These are phyloP conservation scores for Cryptocheilus praepositus DNA, from an alignment of 2,888 invertebrate species.

Conservation along the genomic window DNA sequence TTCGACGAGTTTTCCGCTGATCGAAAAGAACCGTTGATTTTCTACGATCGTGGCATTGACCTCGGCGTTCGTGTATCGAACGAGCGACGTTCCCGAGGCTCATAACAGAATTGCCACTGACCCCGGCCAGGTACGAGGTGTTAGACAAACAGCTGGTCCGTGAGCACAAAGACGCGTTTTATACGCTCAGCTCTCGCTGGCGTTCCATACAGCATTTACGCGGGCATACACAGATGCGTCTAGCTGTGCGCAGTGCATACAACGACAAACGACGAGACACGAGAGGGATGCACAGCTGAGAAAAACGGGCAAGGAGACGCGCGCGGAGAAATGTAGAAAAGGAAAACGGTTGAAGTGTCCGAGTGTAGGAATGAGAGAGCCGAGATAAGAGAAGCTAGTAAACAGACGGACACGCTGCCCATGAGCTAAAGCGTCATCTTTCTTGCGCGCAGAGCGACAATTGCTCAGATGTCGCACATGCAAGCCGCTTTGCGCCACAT, in stretches of 20 bases:
- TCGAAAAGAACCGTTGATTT: slow-evolving; percentile 36
- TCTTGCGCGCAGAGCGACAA: slow-evolving; percentile 38
- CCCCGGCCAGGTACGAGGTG: slow-evolving; percentile 60
- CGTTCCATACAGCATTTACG: slow-evolving; percentile 41
- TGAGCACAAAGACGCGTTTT: slow-evolving; percentile 59
- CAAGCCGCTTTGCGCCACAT: slow-evolving; percentile 56
- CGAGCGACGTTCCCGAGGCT: slow-evolving; percentile 40
- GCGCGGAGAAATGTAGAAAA: slow-evolving; percentile 16
- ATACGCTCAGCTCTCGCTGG: slow-evolving; percentile 33
- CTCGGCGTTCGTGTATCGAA: slow-evolving; percentile 46
- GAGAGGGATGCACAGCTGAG: slow-evolving; percentile 21
- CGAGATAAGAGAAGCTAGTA: slow-evolving; percentile 4
- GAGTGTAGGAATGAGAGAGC: slow-evolving; percentile 6
- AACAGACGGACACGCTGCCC: slow-evolving; percentile 16
- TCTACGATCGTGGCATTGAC: slow-evolving; percentile 47
- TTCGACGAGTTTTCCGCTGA: not conserved
- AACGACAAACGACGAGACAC: not conserved
- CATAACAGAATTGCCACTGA: slow-evolving; percentile 61
- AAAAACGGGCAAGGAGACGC: slow-evolving; percentile 3
- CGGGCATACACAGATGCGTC: slow-evolving; percentile 31
- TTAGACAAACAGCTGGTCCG: slow-evolving; percentile 62
- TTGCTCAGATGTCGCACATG: slow-evolving; percentile 45
- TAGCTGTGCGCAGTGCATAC: not conserved
- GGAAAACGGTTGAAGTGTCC: slow-evolving; percentile 24
- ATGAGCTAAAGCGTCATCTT: slow-evolving; percentile 42